Conservation (phyloP, 2,888 invertebrate species). For the Stramonita haemastoma region DNA sequence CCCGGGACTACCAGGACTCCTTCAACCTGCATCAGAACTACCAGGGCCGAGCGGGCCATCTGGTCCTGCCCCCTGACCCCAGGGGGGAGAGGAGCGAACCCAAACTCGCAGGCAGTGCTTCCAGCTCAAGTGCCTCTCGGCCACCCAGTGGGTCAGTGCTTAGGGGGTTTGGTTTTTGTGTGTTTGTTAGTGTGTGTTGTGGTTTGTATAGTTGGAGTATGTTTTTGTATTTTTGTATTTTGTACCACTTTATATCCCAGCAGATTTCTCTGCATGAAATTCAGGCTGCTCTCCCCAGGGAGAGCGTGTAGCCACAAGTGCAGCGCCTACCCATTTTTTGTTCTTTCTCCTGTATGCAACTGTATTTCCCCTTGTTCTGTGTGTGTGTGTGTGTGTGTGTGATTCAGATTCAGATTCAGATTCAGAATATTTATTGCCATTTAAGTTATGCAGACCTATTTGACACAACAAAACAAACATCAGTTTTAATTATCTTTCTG, state of each 20-base stretch:
- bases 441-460: too few relatives aligned
- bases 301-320: too few relatives aligned
- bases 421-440: background rate
- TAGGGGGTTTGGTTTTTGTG: background rate
- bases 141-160: background rate
- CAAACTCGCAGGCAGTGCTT: background rate
- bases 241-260: too few relatives aligned
- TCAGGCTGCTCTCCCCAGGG: too few relatives aligned
- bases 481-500: too few relatives aligned
- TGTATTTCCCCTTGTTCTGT: background rate
- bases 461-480: too few relatives aligned
- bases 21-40: conserved; percentile 65
- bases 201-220: too few relatives aligned
- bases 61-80: conserved; percentile 45
- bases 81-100: background rate
- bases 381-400: background rate
- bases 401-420: background rate
- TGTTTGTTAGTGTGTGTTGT: too few relatives aligned
- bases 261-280: too few relatives aligned
- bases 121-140: background rate
- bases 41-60: conserved; percentile 63
- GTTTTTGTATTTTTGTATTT: too few relatives aligned
- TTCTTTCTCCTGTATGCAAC: too few relatives aligned
- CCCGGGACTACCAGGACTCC: conserved; percentile 52
- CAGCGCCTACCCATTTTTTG: too few relatives aligned